Conservation (phyloP, 2,888 invertebrate genomes). For the Morinoia aosen region DNA sequence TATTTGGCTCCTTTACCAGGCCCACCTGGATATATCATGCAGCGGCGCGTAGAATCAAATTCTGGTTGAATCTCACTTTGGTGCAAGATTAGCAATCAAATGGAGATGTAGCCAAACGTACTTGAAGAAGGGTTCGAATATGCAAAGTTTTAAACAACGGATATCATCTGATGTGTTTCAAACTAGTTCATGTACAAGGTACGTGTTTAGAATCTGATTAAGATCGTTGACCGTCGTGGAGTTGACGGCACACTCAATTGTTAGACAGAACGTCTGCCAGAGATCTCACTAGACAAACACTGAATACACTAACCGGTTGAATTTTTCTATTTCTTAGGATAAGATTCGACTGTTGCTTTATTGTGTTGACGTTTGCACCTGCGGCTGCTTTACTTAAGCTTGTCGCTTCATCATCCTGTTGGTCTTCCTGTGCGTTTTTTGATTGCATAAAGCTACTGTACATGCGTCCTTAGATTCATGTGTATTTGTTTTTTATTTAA, state of each 20-base stretch:
- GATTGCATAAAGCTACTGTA: background rate
- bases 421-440: background rate
- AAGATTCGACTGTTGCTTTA: background rate
- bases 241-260: background rate
- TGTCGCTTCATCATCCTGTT: background rate
- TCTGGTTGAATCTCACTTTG: background rate
- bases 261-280: background rate
- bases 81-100: background rate
- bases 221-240: background rate
- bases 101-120: background rate
- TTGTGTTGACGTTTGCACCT: background rate
- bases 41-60: background rate
- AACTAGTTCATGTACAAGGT: background rate
- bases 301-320: background rate
- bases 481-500: background rate
- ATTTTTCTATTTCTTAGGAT: background rate
- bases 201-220: background rate
- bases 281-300: background rate
- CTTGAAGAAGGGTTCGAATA: background rate
- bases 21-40: no score
- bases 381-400: background rate
- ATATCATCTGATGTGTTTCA: background rate
- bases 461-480: background rate
- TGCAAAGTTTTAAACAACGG: background rate
- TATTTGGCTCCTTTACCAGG: background rate